Percentiles rank a stretch among this genome's conserved stretches.
Evolutionary conservation across 2,888 invertebrate genomes (phyloP).

Genomic region (Tuberolachnus salignus): DNA sequence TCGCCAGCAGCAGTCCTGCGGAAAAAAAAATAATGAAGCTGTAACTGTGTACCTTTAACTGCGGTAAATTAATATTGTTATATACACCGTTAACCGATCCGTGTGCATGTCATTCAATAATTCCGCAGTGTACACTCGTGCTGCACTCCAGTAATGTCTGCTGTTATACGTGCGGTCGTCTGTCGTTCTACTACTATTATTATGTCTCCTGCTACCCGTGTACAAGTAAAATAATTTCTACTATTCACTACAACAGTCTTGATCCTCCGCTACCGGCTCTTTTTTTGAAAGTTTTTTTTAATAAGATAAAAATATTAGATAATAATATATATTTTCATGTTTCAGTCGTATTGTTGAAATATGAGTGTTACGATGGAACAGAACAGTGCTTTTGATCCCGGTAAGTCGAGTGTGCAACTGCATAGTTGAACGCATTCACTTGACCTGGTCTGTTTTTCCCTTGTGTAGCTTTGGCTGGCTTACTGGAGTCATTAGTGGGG

Average conservation of each 20-base stretch:
- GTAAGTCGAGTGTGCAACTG: not conserved
- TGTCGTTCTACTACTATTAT: not conserved
- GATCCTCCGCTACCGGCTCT: too few species aligned
- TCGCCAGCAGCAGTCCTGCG: conserved; percentile 26
- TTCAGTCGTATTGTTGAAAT: conserved; percentile 8
- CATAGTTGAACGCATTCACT: not conserved
- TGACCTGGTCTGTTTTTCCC: not conserved
- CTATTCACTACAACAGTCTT: not conserved
- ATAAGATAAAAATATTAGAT: too few species aligned
- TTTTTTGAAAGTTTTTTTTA: too few species aligned
- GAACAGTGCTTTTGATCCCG: conserved; percentile 36
- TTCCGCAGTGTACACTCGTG: not conserved
- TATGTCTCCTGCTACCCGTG: not conserved
- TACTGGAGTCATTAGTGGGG: conserved; percentile 82
- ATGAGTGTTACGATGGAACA: conserved; percentile 50
- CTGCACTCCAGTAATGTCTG: not conserved
- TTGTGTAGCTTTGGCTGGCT: conserved; percentile 68
- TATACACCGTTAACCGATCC: too few species aligned
- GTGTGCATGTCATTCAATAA: not conserved
- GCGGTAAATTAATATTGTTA: conserved; percentile 8
- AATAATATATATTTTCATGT: not conserved
- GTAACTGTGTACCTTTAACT: not conserved
- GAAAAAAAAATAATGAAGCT: not conserved
- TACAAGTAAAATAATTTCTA: not conserved
- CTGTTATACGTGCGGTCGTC: not conserved